Base-by-base conservation (phyloP, 1,140 invertebrate species). In the Rhopalosiphum padi region DNA sequence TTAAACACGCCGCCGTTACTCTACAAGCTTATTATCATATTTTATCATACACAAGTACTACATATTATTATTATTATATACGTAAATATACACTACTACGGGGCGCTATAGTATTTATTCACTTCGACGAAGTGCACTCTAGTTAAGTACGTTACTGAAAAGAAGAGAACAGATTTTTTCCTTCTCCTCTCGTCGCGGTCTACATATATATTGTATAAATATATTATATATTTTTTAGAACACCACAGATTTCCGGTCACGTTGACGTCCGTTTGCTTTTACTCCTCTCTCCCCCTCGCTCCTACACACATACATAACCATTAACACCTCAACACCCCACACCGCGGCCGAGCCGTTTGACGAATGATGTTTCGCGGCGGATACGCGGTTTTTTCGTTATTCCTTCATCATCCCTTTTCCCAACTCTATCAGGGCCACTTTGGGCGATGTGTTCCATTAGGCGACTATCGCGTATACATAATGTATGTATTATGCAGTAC, bases 61-160 rank as follows among this genome's bases (percentile, higher is more conserved):
- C 37, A 18, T 77, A 77, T n/a, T 77, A 21, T 77, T 77, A 77
- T 46, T 46, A 46, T 46, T 77, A 53, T 53, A n/a, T n/a, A 77
- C 60, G 60, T 77, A n/a, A 77, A 77, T 77, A 77, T n/a, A n/a
- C n/a, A 77, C 60, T 77, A 5, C 55, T 68, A 68, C n/a, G n/a
- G 30, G 3, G 60, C 22, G n/a, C 9, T 25, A 46, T 21, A 46
- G 60, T 91, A 77, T 91, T 91, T 77, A 77, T 91, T 43, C 60
- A 91, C 90, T 91, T 77, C n/a, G 90, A 30, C 90, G n/a, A 92
- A 92, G 90, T 92, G 90, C 90, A 92, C 90, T 92, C 77, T 46
- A 92, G 41, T 51, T 83, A 83, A 92, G 90, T 92, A 92, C 90
- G 53, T 83, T 92, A 23, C 18, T 23, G 43, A 53, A 89, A 37